Evolutionary conservation across 2,888 invertebrate species (phyloP).

Genomic region (Dusona sp.): DNA sequence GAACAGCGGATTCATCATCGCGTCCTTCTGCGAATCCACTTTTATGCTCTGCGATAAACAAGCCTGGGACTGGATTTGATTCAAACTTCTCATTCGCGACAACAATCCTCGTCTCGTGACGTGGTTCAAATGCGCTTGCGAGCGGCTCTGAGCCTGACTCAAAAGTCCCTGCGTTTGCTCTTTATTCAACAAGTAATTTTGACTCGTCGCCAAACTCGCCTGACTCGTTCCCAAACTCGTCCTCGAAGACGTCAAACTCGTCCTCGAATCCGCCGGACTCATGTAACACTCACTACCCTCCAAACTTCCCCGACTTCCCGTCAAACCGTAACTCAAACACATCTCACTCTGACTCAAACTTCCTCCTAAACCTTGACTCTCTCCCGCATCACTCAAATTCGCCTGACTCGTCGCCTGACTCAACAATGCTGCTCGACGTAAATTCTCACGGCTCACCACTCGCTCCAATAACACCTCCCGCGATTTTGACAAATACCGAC

Average conservation of each 20-base stretch:
- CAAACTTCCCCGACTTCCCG: conserved; percentile 75
- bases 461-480: conserved; percentile 85
- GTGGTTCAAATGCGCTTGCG: conserved; percentile 80
- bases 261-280: conserved; percentile 81
- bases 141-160: conserved; percentile 81
- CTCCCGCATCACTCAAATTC: conserved; percentile 75
- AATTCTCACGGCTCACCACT: conserved; percentile 83
- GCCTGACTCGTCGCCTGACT: conserved; percentile 82
- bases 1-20: conserved; percentile 79
- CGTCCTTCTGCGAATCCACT: conserved; percentile 67
- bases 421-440: conserved; percentile 80
- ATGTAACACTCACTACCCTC: conserved; percentile 77
- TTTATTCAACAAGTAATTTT: conserved; percentile 82
- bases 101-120: conserved; percentile 78
- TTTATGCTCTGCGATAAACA: conserved; percentile 77
- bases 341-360: conserved; percentile 85
- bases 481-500: conserved; percentile 85
- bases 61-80: conserved; percentile 83
- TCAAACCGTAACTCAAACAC: conserved; percentile 82
- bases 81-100: conserved; percentile 81
- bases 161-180: conserved; percentile 83
- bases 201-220: conserved; percentile 75
- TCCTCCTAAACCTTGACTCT: conserved; percentile 73
- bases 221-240: conserved; percentile 78
- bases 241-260: conserved; percentile 80